These are phyloP conservation scores for Acipenser ruthenus DNA, from an alignment of 2,797 vertebrate genomes.

Conservation along the genomic window DNA sequence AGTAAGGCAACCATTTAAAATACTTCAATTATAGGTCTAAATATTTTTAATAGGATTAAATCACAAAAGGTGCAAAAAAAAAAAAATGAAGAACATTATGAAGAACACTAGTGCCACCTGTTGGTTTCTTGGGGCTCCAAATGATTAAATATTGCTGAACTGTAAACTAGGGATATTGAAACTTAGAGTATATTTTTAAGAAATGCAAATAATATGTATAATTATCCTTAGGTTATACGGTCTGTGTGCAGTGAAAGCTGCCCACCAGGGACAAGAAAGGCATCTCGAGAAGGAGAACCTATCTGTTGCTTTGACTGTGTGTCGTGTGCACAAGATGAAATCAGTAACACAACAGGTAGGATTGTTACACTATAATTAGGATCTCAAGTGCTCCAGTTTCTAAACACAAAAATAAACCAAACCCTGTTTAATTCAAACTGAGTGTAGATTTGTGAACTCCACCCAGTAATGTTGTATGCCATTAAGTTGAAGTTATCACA, in stretches of 20 bases:
- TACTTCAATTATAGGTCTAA: background rate
- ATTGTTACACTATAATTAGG: slow-evolving; percentile 10
- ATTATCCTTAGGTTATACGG: slow-evolving; percentile 41
- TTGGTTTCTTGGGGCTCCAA: too few relatives aligned
- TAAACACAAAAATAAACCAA: background rate
- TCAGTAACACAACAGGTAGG: slow-evolving; percentile 58
- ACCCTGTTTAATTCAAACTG: background rate
- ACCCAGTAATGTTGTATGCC: background rate
- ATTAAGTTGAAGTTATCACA: background rate
- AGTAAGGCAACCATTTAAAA: slow-evolving; percentile 42
- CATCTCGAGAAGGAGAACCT: slow-evolving; percentile 57
- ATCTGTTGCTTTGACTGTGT: slow-evolving; percentile 68
- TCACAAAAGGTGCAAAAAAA: too few relatives aligned
- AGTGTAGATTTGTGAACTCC: background rate
- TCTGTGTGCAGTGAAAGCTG: slow-evolving; percentile 57
- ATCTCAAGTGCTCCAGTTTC: background rate
- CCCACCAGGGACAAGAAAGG: slow-evolving; percentile 53
- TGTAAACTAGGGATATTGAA: too few relatives aligned
- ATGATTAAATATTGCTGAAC: too few relatives aligned
- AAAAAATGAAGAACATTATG: too few relatives aligned
- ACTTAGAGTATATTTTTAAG: too few relatives aligned
- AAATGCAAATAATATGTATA: too few relatives aligned
- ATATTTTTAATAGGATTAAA: too few relatives aligned
- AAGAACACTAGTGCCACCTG: too few relatives aligned
- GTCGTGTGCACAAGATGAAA: slow-evolving; percentile 60